phyloP scores from a whole-genome alignment of 2,113 vertebrate genomes.

The Nesogale talazaci region DNA sequence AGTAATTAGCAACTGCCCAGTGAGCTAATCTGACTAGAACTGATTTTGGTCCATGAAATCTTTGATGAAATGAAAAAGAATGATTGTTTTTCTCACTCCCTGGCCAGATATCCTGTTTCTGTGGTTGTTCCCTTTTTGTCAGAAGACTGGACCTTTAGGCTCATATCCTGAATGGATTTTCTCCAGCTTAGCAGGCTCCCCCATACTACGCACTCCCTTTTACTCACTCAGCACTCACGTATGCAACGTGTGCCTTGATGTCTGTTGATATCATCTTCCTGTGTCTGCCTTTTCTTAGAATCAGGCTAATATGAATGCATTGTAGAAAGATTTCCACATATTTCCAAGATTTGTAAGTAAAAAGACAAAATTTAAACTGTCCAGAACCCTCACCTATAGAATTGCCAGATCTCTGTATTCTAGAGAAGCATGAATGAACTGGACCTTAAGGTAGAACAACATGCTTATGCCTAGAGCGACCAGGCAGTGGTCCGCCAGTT shows the following conservation, averaged over 20 bases:
- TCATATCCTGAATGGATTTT: not conserved
- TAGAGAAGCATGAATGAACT: not conserved
- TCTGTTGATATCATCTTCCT: not conserved
- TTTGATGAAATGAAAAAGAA: slow-evolving; percentile 34
- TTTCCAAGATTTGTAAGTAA: not conserved
- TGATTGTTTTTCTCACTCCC: not conserved
- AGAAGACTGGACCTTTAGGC: not conserved
- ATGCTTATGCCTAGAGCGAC: not conserved
- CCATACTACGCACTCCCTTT: not conserved
- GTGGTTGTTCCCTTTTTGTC: not conserved
- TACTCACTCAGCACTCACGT: not conserved
- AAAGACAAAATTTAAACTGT: not conserved
- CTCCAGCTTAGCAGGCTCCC: not conserved
- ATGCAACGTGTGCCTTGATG: not conserved
- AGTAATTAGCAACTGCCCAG: slow-evolving; percentile 31
- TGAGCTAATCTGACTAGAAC: not conserved
- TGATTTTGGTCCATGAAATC: slow-evolving; percentile 32
- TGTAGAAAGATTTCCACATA: not conserved
- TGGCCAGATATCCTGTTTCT: slow-evolving; percentile 3
- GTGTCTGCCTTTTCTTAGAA: not conserved
- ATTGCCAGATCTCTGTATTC: not conserved
- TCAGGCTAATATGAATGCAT: not conserved
- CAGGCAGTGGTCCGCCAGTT: not conserved
- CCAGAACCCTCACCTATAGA: not conserved
- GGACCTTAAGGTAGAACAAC: not conserved